phyloP scores from a whole-genome alignment of 2,888 invertebrate genomes.

The Ephialtes manifestator region DNA sequence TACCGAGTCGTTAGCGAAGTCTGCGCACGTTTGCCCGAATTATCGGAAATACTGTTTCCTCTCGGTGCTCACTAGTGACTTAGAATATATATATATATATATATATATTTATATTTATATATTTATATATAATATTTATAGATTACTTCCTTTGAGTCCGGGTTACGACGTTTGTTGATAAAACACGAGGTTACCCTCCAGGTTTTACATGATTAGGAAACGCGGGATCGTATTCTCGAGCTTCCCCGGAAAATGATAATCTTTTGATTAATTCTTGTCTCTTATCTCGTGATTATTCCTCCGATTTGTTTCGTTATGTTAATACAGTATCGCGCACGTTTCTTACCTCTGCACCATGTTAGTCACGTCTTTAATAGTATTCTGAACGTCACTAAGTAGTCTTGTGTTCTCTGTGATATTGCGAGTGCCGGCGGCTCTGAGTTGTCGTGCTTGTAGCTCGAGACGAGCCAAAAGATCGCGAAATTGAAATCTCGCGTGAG shows the following conservation, averaged over 20 bases:
- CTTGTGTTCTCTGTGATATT: conserved; percentile 90
- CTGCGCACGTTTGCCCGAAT: conserved; percentile 54
- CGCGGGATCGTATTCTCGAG: conserved; percentile 44
- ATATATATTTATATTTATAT: conserved; percentile 17
- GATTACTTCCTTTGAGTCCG: conserved; percentile 42
- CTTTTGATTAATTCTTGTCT: conserved; percentile 20
- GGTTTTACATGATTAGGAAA: conserved; percentile 60
- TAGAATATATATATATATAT: conserved; percentile 54
- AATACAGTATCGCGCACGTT: conserved; percentile 10
- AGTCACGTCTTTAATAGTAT: conserved; percentile 91
- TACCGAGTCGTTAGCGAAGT: conserved; percentile 34
- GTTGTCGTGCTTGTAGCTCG: conserved; percentile 90
- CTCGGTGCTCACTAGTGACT: conserved; percentile 63
- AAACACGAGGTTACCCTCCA: conserved; percentile 40
- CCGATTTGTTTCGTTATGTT: neutral
- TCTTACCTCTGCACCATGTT: conserved; percentile 91
- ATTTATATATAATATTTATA: conserved; percentile 57
- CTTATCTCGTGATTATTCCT: neutral
- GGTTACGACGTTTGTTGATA: conserved; percentile 19
- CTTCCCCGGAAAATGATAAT: conserved; percentile 30
- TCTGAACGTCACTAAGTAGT: conserved; percentile 91
- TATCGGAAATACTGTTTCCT: conserved; percentile 60
- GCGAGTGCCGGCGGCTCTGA: conserved; percentile 90
- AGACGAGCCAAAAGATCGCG: conserved; percentile 91
- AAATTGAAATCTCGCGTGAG: conserved; percentile 95